Evolutionary conservation across 2,797 vertebrate genomes (phyloP).

Genomic region (Acridotheres tristis): DNA sequence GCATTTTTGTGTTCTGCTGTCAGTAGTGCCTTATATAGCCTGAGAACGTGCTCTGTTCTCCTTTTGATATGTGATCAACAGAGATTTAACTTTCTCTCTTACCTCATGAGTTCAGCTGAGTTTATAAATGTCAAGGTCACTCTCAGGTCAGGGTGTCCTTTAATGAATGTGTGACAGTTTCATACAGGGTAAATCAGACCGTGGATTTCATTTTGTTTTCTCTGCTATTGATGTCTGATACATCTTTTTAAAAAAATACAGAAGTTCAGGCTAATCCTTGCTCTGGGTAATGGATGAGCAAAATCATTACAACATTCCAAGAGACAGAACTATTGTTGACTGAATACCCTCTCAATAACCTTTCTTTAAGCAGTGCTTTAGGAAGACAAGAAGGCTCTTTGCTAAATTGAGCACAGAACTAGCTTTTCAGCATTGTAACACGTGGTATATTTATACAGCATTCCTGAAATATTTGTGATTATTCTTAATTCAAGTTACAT

Average conservation of each 20-base stretch:
- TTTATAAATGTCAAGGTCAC: slow-evolving; percentile 71
- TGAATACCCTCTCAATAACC: slow-evolving; percentile 69
- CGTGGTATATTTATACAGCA: not conserved
- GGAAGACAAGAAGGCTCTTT: slow-evolving; percentile 9
- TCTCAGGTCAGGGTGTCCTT: slow-evolving; percentile 57
- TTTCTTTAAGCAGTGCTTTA: slow-evolving; percentile 52
- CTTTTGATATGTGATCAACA: slow-evolving; percentile 41
- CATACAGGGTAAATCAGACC: slow-evolving; percentile 39
- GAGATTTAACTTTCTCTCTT: slow-evolving; percentile 41
- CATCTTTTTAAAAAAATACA: not conserved
- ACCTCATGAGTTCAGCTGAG: slow-evolving; percentile 52
- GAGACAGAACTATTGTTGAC: slow-evolving; percentile 57
- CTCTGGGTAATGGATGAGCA: slow-evolving; percentile 59
- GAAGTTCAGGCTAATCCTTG: slow-evolving; percentile 60
- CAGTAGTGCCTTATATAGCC: not conserved
- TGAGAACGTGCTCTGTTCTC: not conserved
- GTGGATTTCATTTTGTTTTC: slow-evolving; percentile 49
- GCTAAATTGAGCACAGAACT: slow-evolving; percentile 18
- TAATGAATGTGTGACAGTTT: slow-evolving; percentile 56
- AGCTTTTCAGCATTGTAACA: not conserved
- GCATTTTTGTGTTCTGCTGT: not conserved
- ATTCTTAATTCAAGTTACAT: not conserved
- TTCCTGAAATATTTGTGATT: not conserved
- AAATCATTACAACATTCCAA: slow-evolving; percentile 50
- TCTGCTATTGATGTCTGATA: slow-evolving; percentile 57